A percentile compares a stretch with the other conserved stretches of the same genome.
phyloP scores from a whole-genome alignment of 2,113 vertebrate species.

The Oceanodroma tethys region DNA sequence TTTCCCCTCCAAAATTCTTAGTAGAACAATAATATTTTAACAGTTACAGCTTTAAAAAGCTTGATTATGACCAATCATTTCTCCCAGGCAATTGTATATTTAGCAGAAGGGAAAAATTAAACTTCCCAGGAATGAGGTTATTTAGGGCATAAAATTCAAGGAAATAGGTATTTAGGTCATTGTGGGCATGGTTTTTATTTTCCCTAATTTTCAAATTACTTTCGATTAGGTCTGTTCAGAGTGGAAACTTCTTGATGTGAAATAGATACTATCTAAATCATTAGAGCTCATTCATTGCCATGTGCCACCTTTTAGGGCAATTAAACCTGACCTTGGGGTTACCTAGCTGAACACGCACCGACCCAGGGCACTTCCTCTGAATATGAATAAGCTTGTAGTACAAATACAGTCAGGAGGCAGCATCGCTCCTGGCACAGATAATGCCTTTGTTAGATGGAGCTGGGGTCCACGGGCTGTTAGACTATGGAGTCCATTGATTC shows the following conservation, averaged over 20 bases:
- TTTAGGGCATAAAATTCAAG: constrained; percentile 74
- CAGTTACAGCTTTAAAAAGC: constrained; percentile 55
- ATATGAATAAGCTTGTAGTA: constrained; percentile 80
- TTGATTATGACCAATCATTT: constrained; percentile 62
- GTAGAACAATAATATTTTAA: constrained; percentile 62
- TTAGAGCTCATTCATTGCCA: constrained; percentile 87
- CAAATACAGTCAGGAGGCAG: constrained; percentile 52
- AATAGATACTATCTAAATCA: constrained; percentile 98
- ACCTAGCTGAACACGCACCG: constrained; percentile 81
- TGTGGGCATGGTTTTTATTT: constrained; percentile 83
- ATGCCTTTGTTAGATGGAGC: constrained; percentile 52
- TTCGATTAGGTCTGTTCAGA: constrained; percentile 79
- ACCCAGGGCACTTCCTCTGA: constrained; percentile 88
- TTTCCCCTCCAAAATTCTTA: constrained; percentile 12
- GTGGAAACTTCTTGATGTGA: constrained; percentile 85
- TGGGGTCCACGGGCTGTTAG: not conserved
- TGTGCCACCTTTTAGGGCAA: constrained; percentile 89
- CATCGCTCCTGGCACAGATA: constrained; percentile 53
- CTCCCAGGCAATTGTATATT: constrained; percentile 58
- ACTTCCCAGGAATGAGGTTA: constrained; percentile 69
- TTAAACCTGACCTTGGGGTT: constrained; percentile 86
- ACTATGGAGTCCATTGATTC: constrained; percentile 71
- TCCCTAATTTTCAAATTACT: constrained; percentile 86
- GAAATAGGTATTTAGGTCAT: constrained; percentile 81
- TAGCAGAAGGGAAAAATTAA: constrained; percentile 73